Conservation (phyloP, 2,888 invertebrate species). For the Seladonia tumulorum region DNA sequence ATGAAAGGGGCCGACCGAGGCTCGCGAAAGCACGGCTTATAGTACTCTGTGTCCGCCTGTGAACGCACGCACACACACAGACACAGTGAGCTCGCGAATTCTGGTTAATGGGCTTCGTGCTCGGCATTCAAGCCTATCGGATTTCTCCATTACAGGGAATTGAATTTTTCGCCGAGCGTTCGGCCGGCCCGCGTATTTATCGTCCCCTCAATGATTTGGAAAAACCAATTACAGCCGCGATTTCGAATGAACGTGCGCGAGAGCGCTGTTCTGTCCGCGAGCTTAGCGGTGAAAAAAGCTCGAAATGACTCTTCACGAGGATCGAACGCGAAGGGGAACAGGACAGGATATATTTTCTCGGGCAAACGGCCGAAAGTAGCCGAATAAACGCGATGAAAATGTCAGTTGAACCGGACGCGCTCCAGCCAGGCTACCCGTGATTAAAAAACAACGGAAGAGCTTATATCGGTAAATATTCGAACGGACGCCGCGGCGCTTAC, state of each 20-base stretch:
- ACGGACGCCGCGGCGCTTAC: neutral
- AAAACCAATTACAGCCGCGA: slow-evolving; percentile 40
- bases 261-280: neutral
- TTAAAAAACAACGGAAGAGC: slow-evolving; percentile 20
- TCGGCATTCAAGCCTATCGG: slow-evolving; percentile 21
- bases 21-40: slow-evolving; percentile 20
- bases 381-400: slow-evolving; percentile 30
- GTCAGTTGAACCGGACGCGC: neutral
- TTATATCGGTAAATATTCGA: slow-evolving; percentile 10
- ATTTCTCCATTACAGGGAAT: slow-evolving; percentile 45
- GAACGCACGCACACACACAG: neutral
- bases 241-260: slow-evolving; percentile 41
- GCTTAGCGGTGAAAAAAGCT: slow-evolving; percentile 29
- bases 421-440: slow-evolving; percentile 8
- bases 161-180: slow-evolving; percentile 49
- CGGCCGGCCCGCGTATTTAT: slow-evolving; percentile 21
- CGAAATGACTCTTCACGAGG: neutral
- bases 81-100: slow-evolving; percentile 16
- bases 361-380: neutral
- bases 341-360: neutral
- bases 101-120: slow-evolving; percentile 18
- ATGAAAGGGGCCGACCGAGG: slow-evolving; percentile 12
- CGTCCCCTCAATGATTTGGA: slow-evolving; percentile 22
- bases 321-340: neutral
- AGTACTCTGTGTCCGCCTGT: neutral